Evolutionary conservation across 2,888 invertebrate genomes (phyloP).

Genomic region (Choreutis nemorana): DNA sequence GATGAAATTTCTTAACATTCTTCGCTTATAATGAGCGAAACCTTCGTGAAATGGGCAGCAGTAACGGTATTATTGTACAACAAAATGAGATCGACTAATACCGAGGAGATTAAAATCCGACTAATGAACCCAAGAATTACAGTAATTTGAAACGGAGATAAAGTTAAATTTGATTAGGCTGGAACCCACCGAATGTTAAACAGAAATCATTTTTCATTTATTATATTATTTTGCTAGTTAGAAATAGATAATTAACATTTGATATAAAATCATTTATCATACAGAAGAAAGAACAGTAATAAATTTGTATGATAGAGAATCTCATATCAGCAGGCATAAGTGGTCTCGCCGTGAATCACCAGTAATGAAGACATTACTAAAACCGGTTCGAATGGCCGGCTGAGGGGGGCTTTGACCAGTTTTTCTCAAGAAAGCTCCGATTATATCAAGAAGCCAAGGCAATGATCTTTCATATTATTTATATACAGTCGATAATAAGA

Average conservation of each 20-base stretch:
- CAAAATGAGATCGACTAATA: slow-evolving; percentile 56
- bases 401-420: slow-evolving; percentile 19
- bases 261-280: neutral
- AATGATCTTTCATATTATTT: too few species aligned
- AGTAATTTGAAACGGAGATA: too few species aligned
- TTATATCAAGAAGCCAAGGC: too few species aligned
- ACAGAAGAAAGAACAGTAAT: slow-evolving; percentile 5
- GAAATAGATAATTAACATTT: too few species aligned
- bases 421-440: slow-evolving; percentile 27
- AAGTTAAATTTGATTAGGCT: too few species aligned
- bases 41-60: slow-evolving; percentile 54
- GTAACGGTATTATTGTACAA: slow-evolving; percentile 60
- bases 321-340: slow-evolving; percentile 20
- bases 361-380: slow-evolving; percentile 57
- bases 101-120: slow-evolving; percentile 53
- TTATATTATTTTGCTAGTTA: too few species aligned
- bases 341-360: slow-evolving; percentile 38
- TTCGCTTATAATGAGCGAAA: slow-evolving; percentile 56
- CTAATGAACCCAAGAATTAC: slow-evolving; percentile 46
- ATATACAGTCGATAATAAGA: too few species aligned
- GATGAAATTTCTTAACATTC: slow-evolving; percentile 66
- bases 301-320: slow-evolving; percentile 18
- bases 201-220: too few species aligned
- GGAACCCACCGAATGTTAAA: too few species aligned
- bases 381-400: slow-evolving; percentile 44